These are phyloP conservation scores for Seriola aureovittata DNA, from an alignment of 2,113 vertebrate species.

Conservation along the genomic window DNA sequence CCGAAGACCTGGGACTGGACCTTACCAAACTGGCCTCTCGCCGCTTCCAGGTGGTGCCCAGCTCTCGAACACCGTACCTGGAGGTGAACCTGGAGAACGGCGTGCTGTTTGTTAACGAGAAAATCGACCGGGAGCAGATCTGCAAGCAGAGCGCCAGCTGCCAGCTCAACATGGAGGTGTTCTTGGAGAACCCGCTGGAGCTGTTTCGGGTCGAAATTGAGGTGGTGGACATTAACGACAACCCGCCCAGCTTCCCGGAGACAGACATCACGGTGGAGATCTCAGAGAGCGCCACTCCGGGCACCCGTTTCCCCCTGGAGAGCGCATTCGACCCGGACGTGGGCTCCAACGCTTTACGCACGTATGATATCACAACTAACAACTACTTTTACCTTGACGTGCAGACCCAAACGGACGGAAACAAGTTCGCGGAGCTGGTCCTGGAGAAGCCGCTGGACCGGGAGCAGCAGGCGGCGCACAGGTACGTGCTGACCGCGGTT, in stretches of 20 bases:
- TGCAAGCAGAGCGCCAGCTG: slow-evolving; percentile 95
- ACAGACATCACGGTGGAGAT: slow-evolving; percentile 97
- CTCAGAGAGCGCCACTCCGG: slow-evolving; percentile 96
- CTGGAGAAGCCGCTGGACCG: slow-evolving; percentile 94
- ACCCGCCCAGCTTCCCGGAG: slow-evolving; percentile 95
- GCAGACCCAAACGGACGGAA: slow-evolving; percentile 96
- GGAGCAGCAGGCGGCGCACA: slow-evolving; percentile 96
- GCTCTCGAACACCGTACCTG: slow-evolving; percentile 94
- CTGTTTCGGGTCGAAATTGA: slow-evolving; percentile 97
- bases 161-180: slow-evolving; percentile 96
- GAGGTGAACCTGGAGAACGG: slow-evolving; percentile 97
- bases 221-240: slow-evolving; percentile 98
- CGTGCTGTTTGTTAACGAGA: slow-evolving; percentile 93
- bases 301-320: slow-evolving; percentile 96
- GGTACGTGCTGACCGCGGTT: slow-evolving; percentile 97
- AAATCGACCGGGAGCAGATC: slow-evolving; percentile 96
- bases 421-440: slow-evolving; percentile 96
- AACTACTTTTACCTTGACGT: slow-evolving; percentile 96
- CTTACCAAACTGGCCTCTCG: slow-evolving; percentile 96
- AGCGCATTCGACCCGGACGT: slow-evolving; percentile 98
- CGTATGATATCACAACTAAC: slow-evolving; percentile 97
- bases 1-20: slow-evolving; percentile 98
- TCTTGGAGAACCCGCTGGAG: slow-evolving; percentile 96
- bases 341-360: slow-evolving; percentile 96
- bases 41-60: slow-evolving; percentile 94